Evolutionary conservation across 2,113 vertebrate species (phyloP).

Genomic region (Erpornis zantholeuca): DNA sequence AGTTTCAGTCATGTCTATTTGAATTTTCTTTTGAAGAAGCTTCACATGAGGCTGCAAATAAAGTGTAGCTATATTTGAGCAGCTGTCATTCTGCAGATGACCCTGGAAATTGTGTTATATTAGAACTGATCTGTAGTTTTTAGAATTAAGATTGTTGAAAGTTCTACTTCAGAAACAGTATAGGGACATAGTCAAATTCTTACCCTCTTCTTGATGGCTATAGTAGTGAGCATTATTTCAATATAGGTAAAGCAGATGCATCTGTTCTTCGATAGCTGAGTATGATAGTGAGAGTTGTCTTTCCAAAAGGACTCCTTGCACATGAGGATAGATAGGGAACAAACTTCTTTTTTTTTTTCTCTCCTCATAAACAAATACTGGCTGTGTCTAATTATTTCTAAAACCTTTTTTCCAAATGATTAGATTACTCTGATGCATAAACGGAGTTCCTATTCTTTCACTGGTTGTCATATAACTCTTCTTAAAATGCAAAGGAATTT

Average conservation of each 20-base stretch:
- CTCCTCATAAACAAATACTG: background rate
- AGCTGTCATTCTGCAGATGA: background rate
- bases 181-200: background rate
- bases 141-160: background rate
- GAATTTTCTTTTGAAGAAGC: background rate
- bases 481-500: conserved; percentile 55
- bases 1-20: background rate
- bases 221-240: background rate
- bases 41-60: background rate
- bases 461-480: conserved; percentile 34
- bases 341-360: background rate
- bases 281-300: background rate
- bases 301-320: background rate
- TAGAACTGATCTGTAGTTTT: background rate
- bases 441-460: background rate
- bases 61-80: background rate
- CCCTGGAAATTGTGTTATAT: background rate
- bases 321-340: background rate
- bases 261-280: background rate
- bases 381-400: background rate
- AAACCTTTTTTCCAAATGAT: background rate
- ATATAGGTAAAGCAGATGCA: background rate
- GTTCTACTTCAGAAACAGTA: background rate
- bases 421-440: background rate
- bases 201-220: background rate